phyloP scores from a whole-genome alignment of 2,888 invertebrate species.

The Nymphalis polychloros region DNA sequence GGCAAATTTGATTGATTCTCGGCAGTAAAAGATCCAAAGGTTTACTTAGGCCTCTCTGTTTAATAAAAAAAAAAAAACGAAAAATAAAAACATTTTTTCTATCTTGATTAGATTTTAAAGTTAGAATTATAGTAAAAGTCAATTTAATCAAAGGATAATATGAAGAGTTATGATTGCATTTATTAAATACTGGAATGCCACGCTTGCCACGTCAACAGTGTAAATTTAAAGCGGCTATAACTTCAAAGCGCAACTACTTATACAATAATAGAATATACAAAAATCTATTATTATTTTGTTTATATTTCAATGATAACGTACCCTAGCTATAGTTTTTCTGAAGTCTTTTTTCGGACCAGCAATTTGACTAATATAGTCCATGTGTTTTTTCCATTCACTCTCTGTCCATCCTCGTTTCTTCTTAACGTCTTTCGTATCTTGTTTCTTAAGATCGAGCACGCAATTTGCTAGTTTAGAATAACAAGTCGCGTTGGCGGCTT shows the following conservation, averaged over 20 bases:
- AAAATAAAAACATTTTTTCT: conserved; percentile 17
- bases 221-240: too few relatives aligned
- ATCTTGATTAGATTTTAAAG: too few relatives aligned
- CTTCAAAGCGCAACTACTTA: too few relatives aligned
- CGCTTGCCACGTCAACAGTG: too few relatives aligned
- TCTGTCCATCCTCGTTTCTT: conserved; percentile 67
- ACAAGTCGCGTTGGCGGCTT: conserved; percentile 60
- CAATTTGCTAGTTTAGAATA: conserved; percentile 71
- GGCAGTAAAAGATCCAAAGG: conserved; percentile 59
- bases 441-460: conserved; percentile 61
- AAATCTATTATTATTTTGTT: too few relatives aligned
- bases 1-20: conserved; percentile 55
- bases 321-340: conserved; percentile 50
- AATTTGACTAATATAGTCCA: conserved; percentile 69
- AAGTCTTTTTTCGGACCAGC: conserved; percentile 59
- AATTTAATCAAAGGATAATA: neutral
- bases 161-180: too few relatives aligned
- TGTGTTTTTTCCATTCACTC: conserved; percentile 74
- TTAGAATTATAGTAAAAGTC: too few relatives aligned
- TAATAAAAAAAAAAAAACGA: neutral
- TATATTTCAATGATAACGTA: conserved; percentile 36
- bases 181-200: too few relatives aligned
- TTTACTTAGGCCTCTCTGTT: conserved; percentile 58
- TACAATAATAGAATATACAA: too few relatives aligned
- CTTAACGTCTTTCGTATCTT: conserved; percentile 58